Base-by-base conservation (phyloP, 2,888 invertebrate genomes). In the Xanthorhoe designata region DNA sequence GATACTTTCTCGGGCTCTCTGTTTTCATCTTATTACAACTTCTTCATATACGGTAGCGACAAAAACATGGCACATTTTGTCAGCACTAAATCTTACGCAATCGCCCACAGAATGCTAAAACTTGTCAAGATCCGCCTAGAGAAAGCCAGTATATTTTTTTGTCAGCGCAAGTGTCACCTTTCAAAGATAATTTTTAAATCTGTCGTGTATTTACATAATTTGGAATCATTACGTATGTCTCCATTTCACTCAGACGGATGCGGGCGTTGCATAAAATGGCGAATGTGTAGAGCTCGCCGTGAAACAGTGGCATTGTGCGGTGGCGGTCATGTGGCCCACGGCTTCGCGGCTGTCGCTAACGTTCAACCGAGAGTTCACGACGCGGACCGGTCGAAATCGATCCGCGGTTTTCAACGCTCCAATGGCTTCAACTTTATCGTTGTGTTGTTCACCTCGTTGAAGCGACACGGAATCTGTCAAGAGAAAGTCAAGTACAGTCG, bases 401-500 rank as follows among this genome's bases (percentile, higher is more conserved):
- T 89, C 87, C 85, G 82, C 77, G 79, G 83, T 82, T 85, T 81
- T 84, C 80, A 84, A 88, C 88, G 91, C 85, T 89, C 81, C 87
- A 88, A 80, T 86, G 88, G 83, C 79, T 87, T 85, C 85, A 84
- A 87, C 86, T 88, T 84, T 80, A 87, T 78, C 75, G 81, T 83
- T 81, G 87, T 86, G 86, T 84, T 90, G 89, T 88, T 91, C 90
- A 90, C 90, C 86, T 89, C 88, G 83, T 86, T 86, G 88, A 88
- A 86, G 86, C 86, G 88, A 86, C 88, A 88, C 86, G 89, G 90
- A 87, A 91, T 91, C 87, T 70, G 70, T 71, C 79, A 75, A 85
- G 92, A 90, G 93, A 92, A 92, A 93, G 92, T 92, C 90, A 88
- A 89, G 88, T 88, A 88, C 89, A 80, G 80, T 63, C 68, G 59